phyloP scores from a whole-genome alignment of 35 echinoderm and acorn worm species.

The Lytechinus pictus region DNA sequence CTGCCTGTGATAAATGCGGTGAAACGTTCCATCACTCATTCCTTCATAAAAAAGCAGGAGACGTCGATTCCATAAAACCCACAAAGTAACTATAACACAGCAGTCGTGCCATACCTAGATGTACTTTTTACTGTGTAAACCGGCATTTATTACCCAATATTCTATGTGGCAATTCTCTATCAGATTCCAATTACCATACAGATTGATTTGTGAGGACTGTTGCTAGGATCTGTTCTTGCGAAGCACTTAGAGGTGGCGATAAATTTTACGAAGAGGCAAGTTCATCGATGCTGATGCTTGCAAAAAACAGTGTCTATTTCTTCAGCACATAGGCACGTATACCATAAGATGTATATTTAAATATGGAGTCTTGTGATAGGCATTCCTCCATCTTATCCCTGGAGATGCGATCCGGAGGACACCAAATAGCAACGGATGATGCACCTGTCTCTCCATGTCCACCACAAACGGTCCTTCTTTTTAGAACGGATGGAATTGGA shows the following conservation, averaged over 20 bases:
- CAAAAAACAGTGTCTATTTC: neutral
- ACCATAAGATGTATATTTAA: neutral
- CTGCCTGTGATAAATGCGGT: neutral
- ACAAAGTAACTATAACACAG: neutral
- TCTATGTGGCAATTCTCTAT: neutral
- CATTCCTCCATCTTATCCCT: neutral
- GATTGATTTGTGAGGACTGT: neutral
- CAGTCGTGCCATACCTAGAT: neutral
- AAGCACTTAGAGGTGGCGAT: neutral
- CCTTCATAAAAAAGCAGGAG: neutral
- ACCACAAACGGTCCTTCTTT: neutral
- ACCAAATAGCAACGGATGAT: neutral
- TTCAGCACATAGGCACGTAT: neutral
- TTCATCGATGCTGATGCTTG: neutral
- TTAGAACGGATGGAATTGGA: neutral
- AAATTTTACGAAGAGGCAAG: neutral
- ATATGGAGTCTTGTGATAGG: neutral
- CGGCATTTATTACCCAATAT: neutral
- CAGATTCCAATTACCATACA: neutral
- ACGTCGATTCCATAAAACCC: neutral
- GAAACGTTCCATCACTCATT: neutral
- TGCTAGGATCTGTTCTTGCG: neutral
- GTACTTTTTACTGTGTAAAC: neutral
- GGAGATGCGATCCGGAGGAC: neutral
- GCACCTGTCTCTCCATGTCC: neutral